Percentiles rank a stretch among this genome's conserved stretches.
Conservation (phyloP, 1,140 invertebrate genomes). For the Helicoverpa armigera region DNA sequence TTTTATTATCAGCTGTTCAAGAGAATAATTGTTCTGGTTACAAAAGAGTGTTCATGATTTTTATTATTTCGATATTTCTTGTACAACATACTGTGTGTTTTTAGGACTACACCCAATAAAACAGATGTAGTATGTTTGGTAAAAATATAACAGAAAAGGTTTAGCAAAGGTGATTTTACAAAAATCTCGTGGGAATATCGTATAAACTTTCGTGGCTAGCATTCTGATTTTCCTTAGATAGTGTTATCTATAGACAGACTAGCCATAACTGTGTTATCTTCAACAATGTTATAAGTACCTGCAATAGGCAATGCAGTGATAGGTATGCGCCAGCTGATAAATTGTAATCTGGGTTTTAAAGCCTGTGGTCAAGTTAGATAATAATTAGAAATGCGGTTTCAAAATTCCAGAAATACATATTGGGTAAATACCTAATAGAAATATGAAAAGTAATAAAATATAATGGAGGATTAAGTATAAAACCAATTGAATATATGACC, state of each 20-base stretch:
- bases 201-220: no score
- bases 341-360: conserved; percentile 1
- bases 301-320: neutral
- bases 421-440: neutral
- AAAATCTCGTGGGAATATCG: no score
- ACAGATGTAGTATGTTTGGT: no score
- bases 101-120: no score
- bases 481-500: neutral
- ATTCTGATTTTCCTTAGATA: neutral
- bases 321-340: neutral
- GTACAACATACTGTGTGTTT: no score
- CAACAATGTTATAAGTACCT: conserved; percentile 10
- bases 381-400: neutral
- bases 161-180: no score
- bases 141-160: no score
- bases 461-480: neutral
- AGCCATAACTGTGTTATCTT: conserved; percentile 10
- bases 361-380: neutral
- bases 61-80: no score
- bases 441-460: neutral
- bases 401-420: neutral
- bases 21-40: no score
- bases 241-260: neutral
- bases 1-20: neutral
- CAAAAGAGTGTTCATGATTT: no score